phyloP scores from a whole-genome alignment of 2,113 vertebrate genomes.

The Alaudala cheleensis region DNA sequence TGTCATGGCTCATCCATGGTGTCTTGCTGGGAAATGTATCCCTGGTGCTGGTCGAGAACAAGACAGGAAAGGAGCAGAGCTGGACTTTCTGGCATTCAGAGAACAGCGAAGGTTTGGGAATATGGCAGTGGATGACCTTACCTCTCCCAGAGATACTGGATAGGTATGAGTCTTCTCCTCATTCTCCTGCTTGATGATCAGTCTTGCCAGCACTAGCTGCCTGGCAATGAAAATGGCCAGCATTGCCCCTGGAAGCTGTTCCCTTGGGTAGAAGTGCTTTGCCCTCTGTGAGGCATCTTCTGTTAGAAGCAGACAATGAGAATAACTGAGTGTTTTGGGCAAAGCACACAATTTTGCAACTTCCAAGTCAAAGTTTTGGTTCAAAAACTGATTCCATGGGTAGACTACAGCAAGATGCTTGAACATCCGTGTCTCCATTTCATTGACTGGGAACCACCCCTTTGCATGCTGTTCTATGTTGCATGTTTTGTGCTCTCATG shows the following conservation, averaged over 20 bases:
- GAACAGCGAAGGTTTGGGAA: conserved; percentile 67
- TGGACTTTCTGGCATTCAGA: conserved; percentile 81
- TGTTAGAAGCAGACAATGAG: background rate
- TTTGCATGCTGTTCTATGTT: background rate
- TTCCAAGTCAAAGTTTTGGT: background rate
- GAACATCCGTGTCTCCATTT: background rate
- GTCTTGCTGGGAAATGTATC: conserved; percentile 82
- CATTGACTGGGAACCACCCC: background rate
- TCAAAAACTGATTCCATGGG: background rate
- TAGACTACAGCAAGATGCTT: background rate
- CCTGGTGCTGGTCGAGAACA: conserved; percentile 87
- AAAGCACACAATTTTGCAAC: background rate
- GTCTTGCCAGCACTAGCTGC: background rate
- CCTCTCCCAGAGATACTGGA: conserved; percentile 86
- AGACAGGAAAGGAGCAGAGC: conserved; percentile 84
- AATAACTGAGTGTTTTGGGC: background rate
- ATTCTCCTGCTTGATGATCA: background rate
- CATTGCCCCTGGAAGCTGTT: background rate
- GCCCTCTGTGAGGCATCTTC: fast-evolving
- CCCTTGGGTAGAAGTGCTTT: background rate
- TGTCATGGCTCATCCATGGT: conserved; percentile 86
- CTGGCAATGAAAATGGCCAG: background rate
- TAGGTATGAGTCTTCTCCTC: conserved; percentile 78
- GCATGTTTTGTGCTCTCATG: background rate
- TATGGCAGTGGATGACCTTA: conserved; percentile 83